Evolutionary conservation across 2,113 vertebrate genomes (phyloP).

Genomic region (Oriolus oriolus): DNA sequence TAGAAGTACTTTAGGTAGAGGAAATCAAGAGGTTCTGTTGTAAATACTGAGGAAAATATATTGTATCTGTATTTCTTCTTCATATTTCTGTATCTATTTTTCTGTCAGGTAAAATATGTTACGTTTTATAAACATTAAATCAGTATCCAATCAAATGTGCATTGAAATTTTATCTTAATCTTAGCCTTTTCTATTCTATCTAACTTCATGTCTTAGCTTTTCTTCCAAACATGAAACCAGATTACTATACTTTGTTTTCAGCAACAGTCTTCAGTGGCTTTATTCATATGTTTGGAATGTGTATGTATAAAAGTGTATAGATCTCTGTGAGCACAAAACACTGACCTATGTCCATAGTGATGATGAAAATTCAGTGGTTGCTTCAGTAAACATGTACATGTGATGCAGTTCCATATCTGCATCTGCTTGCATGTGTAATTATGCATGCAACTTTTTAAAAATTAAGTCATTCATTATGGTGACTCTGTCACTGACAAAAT

Average conservation of each 20-base stretch:
- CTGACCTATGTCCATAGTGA: background rate
- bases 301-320: background rate
- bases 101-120: background rate
- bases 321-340: background rate
- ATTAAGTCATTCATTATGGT: background rate
- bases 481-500: background rate
- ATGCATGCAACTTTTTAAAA: background rate
- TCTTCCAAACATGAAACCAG: background rate
- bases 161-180: background rate
- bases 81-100: background rate
- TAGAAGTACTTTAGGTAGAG: background rate
- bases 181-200: background rate
- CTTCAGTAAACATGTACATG: background rate
- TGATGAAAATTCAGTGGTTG: background rate
- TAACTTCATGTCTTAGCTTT: background rate
- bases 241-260: background rate
- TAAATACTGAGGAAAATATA: background rate
- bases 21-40: background rate
- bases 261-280: background rate
- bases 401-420: background rate
- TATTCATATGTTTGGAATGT: background rate
- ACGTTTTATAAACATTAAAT: background rate
- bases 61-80: background rate
- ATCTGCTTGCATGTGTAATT: background rate
- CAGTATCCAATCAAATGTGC: background rate